These are phyloP conservation scores for Tadarida brasiliensis DNA, from an alignment of 2,797 vertebrate species.

Conservation along the genomic window DNA sequence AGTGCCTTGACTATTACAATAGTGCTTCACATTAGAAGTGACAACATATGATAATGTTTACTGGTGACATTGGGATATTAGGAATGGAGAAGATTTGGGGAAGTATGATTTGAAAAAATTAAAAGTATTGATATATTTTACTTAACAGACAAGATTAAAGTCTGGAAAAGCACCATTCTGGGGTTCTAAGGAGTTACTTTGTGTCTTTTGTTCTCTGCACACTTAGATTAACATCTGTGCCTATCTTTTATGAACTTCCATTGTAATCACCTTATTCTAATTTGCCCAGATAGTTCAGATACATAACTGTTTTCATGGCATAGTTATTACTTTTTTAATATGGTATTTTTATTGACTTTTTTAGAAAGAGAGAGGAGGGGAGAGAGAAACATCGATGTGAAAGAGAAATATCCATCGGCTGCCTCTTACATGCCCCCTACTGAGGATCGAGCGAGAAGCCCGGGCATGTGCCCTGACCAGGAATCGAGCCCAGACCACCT, in stretches of 20 bases:
- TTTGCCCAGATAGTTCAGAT: not conserved
- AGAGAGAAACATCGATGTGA: too few species aligned
- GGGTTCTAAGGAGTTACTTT: not conserved
- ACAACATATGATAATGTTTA: not conserved
- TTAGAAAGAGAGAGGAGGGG: too few species aligned
- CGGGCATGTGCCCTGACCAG: too few species aligned
- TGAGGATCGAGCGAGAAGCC: too few species aligned
- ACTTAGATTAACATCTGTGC: not conserved
- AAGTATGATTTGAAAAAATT: slow-evolving; percentile 22
- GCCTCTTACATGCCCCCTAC: too few species aligned
- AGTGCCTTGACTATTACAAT: not conserved
- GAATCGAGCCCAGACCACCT: too few species aligned
- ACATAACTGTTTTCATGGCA: not conserved
- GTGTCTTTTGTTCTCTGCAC: not conserved
- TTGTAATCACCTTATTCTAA: slow-evolving; percentile 4
- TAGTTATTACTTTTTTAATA: not conserved
- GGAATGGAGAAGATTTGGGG: not conserved
- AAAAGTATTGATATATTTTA: slow-evolving; percentile 9
- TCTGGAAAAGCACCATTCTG: slow-evolving; percentile 19
- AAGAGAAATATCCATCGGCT: too few species aligned
- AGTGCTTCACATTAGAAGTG: not conserved
- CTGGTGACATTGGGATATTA: not conserved
- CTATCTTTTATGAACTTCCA: not conserved
- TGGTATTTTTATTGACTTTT: too few species aligned
- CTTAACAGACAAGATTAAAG: slow-evolving; percentile 49